Conservation (phyloP, 2,888 invertebrate genomes). For the Eupithecia tripunctaria region DNA sequence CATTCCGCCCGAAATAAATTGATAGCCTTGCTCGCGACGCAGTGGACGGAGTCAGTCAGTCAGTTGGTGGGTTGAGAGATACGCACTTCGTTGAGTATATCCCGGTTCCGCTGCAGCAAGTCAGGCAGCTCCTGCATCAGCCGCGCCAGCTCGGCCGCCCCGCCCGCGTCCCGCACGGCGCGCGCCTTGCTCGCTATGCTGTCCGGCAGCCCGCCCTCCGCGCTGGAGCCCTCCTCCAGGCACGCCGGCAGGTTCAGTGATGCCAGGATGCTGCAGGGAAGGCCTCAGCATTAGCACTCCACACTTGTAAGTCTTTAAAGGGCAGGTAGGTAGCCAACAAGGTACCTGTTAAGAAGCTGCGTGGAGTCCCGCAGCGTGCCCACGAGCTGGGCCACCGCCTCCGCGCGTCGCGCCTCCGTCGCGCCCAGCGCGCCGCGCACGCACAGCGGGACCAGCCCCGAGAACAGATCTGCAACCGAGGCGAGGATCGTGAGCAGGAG, state of each 20-base stretch:
- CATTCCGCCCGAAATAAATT: too few species aligned
- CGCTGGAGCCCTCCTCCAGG: constrained; percentile 91
- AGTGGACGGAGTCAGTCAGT: too few species aligned
- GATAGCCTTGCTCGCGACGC: neutral
- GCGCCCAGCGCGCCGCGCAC: constrained; percentile 95
- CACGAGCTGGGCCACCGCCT: constrained; percentile 94
- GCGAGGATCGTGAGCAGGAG: constrained; percentile 46
- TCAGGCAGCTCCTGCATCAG: constrained; percentile 95
- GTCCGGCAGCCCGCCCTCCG: constrained; percentile 90
- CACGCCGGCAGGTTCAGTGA: constrained; percentile 99
- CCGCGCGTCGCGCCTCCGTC: constrained; percentile 93
- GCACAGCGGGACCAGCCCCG: constrained; percentile 93
- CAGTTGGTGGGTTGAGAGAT: neutral
- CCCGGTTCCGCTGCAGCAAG: constrained; percentile 92
- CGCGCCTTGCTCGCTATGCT: constrained; percentile 94
- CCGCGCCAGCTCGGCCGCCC: constrained; percentile 87
- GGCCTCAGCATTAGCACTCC: neutral
- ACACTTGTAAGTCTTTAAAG: too few species aligned
- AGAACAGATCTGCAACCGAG: constrained; percentile 89
- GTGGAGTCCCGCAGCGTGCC: constrained; percentile 95
- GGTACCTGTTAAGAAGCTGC: constrained; percentile 89
- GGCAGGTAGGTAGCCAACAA: neutral
- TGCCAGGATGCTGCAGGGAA: constrained; percentile 87
- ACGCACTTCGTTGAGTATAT: constrained; percentile 95
- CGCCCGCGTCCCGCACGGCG: constrained; percentile 90